Evolutionary conservation across 2,797 vertebrate species (phyloP).

Genomic region (Galaxias olidus): DNA sequence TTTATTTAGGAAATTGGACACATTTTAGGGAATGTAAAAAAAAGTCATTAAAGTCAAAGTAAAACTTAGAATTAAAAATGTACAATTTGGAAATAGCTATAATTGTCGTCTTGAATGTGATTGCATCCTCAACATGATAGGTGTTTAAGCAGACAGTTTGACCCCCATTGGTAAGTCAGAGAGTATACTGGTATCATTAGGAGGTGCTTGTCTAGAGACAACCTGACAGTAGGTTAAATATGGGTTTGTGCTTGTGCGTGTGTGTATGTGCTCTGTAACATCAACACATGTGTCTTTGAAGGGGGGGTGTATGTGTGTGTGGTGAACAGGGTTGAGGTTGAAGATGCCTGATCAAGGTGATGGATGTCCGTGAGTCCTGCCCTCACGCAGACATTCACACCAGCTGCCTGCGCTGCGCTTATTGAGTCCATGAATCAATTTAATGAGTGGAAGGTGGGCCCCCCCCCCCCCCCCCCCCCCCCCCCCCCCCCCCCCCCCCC

Average conservation of each 20-base stretch:
- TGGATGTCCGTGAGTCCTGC: constrained; percentile 57
- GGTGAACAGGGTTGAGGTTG: constrained; percentile 44
- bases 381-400: constrained; percentile 61
- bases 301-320: constrained; percentile 46
- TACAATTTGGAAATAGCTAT: neutral
- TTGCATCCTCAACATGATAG: neutral
- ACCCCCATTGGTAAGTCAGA: constrained; percentile 40
- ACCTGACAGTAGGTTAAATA: constrained; percentile 11
- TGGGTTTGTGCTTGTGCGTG: constrained; percentile 1
- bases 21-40: no score
- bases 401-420: constrained; percentile 76
- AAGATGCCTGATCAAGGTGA: constrained; percentile 72
- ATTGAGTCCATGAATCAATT: constrained; percentile 83
- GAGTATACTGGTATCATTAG: constrained; percentile 20
- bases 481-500: constrained; percentile 45
- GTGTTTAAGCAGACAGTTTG: constrained; percentile 34
- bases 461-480: constrained; percentile 71
- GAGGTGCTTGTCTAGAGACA: constrained; percentile 10
- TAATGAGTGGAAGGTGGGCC: constrained; percentile 79
- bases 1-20: no score
- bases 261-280: constrained; percentile 44
- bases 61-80: no score
- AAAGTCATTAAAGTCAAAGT: no score
- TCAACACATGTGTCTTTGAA: constrained; percentile 33
- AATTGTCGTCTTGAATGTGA: neutral